These are phyloP conservation scores for Formica exsecta DNA, from an alignment of 1,140 invertebrate species.

Conservation along the genomic window DNA sequence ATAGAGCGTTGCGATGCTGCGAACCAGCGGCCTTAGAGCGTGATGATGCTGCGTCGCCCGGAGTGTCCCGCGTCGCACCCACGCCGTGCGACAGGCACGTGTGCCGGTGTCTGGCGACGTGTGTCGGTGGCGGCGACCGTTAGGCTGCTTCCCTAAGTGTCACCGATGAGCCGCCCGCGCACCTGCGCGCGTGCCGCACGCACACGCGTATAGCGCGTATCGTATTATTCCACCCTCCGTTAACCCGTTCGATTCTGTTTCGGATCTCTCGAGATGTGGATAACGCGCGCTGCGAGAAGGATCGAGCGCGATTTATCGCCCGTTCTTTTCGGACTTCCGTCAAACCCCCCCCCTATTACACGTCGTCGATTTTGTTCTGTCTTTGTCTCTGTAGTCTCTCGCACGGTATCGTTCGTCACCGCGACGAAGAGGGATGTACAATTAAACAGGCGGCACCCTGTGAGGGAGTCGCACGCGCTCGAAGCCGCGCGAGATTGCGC, in stretches of 20 bases:
- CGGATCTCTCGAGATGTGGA: not conserved
- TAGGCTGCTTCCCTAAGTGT: constrained; percentile 42
- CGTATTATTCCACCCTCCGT: constrained; percentile 19
- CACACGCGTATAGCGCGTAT: constrained; percentile 55
- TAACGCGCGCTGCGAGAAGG: constrained; percentile 31
- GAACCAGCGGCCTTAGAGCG: constrained; percentile 27
- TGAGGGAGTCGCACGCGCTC: constrained; percentile 36
- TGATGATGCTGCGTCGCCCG: constrained; percentile 8
- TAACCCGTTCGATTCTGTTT: constrained; percentile 21
- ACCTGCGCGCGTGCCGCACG: constrained; percentile 50
- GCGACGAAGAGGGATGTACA: constrained; percentile 41
- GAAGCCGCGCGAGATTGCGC: constrained; percentile 50
- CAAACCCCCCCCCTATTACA: not conserved
- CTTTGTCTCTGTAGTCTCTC: constrained; percentile 13
- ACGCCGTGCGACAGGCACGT: constrained; percentile 45
- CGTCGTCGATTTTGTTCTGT: not conserved
- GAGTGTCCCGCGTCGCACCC: constrained; percentile 51
- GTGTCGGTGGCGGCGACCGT: constrained; percentile 25
- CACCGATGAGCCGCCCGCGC: constrained; percentile 46
- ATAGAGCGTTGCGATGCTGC: constrained; percentile 54
- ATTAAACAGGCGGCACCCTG: constrained; percentile 54
- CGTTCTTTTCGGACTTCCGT: not conserved
- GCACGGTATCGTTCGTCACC: constrained; percentile 42
- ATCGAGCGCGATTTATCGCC: not conserved
- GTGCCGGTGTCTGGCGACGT: not conserved